Base-by-base conservation (phyloP, 2,888 invertebrate species). In the Philereme transversata region DNA sequence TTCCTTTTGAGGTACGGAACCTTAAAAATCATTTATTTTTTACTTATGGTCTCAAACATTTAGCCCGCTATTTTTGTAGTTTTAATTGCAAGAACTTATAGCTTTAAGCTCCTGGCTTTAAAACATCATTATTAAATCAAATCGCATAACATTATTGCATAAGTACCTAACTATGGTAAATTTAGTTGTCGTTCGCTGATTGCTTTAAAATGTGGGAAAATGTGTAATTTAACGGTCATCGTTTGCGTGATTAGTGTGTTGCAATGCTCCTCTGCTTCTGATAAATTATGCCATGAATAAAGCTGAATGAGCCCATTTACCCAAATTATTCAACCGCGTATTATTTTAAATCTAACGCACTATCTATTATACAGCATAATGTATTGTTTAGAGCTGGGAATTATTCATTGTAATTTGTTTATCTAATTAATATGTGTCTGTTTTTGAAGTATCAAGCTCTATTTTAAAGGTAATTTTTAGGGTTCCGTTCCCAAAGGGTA, bases 131-230 rank as follows among this genome's bases (percentile, higher is more conserved):
- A 38, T 38, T 38, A 38, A 0, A 40, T 6, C 40, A 4, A 40
- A 40, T 40, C 5, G 6, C 40, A 40, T 6, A 36, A 36, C 4
- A 6, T 5, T 40, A 10, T 58, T 48, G 46, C 54, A 51, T 64
- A 50, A 22, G 45, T 62, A 45, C 35, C 8, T 35, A 6, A 8
- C 5, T 5, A 22, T 36, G 44, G 52, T 50, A 54, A 53, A 61
- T 36, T 40, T 49, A 10, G 38, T 50, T 33, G 57, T 41, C 49
- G 34, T 33, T 44, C 62, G 64, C 58, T 68, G 71, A 77, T 71
- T 56, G 65, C 48, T 71, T 73, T 65, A 70, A 72, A 69, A 71
- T 75, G 70, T 76, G 73, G 68, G 69, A 76, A 73, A 70, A 67
- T 64, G 54, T 62, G 74, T 71, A 55, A 73, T 75, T 70, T 66